Evolutionary conservation across 2,113 vertebrate genomes (phyloP), one percentile per base, ranked within the genome.

Genomic region (Salvelinus fontinalis): DNA sequence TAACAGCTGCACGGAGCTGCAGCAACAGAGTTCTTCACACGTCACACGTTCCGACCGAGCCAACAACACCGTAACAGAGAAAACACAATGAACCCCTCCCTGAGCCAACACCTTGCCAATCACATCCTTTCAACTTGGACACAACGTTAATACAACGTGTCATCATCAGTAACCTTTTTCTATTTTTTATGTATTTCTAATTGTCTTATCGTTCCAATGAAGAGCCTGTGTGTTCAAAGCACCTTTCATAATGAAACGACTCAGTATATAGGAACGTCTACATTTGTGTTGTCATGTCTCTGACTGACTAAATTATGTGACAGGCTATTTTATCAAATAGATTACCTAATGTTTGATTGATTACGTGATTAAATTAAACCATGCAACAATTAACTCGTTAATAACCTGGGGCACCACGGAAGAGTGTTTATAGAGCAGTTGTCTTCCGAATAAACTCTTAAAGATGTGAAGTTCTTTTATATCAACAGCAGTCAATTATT

Each of bases 61-160:
- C 16, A 34, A 34, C 16, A 80, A 44, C 77, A 76, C 59, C 4
- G 67, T 57, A 67, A 81, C 74, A 77, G 72, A 8, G 5, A 29
- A 77, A 76, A 81, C 72, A 68, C 87, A 84, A 83, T 84, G 73
- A 84, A 70, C 75, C 18, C 14, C 39, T 84, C 79, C 75, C 78
- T 76, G 72, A 75, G 68, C 20, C 13, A 57, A 29, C 27, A 12
- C 75, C 2, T 49, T 70, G 60, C 64, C 80, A 70, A 62, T 79
- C 79, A 12, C 2, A 2, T 80, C 74, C 44, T 85, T 84, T 83
- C 62, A 8, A 31, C 80, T 75, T 83, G 79, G 44, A 67, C 66
- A 16, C 60, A 75, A 68, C 1, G 14, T 75, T 77, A 51, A 72
- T 60, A 51, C 69, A 75, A 57, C 34, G 5, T 44, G n/a, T 14